Base-by-base conservation (phyloP, 2,797 vertebrate genomes). In the Periparus ater region DNA sequence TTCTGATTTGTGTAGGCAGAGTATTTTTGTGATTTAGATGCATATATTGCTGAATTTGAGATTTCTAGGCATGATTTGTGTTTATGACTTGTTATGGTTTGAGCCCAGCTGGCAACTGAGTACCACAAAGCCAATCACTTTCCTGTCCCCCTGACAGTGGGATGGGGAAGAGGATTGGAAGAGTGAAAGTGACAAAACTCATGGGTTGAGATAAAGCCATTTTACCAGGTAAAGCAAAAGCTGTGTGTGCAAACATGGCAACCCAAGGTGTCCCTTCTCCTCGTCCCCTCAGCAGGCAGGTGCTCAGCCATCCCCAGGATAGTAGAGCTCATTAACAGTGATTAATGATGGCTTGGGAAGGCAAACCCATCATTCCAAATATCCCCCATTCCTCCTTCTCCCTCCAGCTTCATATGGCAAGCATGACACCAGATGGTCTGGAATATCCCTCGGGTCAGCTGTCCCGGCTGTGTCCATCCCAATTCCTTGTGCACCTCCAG, bases 1-100 rank as follows among this genome's bases (percentile, higher is more conserved):
- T 67, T 88, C 34, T 78, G n/a, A 6, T 62, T 90, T 88, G 82
- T 36, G 22, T 38, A 54, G 61, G 26, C 7, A 8, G 78, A 88
- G n/a, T 53, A 51, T 60, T 96, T 75, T 94, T 85, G 96, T 95
- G 54, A 76, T 90, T 91, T 93, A 73, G 67, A 51, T 94, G 85
- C 90, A 75, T 67, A 48, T 92, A 75, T 71, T 85, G 51, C 88
- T 76, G 77, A 78, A 88, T 87, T 96, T 94, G 91, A 83, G 66
- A 80, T 94, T 91, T 85, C 71, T 73, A 42, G 70, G 44, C 50
- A 26, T 85, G 61, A 91, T 81, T 96, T 45, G 40, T 95, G 58
- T 93, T 88, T 94, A 32, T 88, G 74, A 62, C 18, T 65, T 53
- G 30, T 34, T 48, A 13, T 9, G 6, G 22, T 78, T 90, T 72